Conservation (phyloP, 2,797 vertebrate species). For the Sebastiscus tertius region DNA sequence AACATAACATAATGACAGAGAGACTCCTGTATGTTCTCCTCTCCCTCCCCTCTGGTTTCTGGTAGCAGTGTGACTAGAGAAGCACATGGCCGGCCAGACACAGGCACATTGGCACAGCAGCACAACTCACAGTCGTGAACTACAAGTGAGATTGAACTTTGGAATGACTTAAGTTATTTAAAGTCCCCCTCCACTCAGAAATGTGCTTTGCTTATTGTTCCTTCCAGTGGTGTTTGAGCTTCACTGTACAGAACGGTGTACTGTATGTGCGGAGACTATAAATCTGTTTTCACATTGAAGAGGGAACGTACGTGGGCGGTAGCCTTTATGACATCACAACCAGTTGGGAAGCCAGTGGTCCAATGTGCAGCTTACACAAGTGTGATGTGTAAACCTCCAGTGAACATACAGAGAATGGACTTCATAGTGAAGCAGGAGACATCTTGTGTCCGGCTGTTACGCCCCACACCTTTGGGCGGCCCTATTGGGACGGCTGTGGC, state of each 20-base stretch:
- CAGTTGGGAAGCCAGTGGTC: no score
- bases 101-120: background rate
- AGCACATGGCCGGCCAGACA: constrained; percentile 44
- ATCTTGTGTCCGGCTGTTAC: background rate
- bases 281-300: no score
- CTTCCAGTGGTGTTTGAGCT: background rate
- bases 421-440: background rate
- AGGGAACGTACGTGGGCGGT: no score
- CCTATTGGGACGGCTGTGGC: no score
- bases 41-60: constrained; percentile 25
- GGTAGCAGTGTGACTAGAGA: constrained; percentile 44
- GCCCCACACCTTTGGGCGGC: no score
- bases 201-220: background rate
- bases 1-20: background rate
- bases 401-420: background rate
- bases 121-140: background rate
- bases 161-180: background rate
- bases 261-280: no score
- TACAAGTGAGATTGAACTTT: background rate
- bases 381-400: background rate
- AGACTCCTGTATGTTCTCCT: background rate
- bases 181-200: no score
- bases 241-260: no score
- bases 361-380: no score
- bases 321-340: no score